phyloP scores from a whole-genome alignment of 2,113 vertebrate genomes.

The Malurus elegans region DNA sequence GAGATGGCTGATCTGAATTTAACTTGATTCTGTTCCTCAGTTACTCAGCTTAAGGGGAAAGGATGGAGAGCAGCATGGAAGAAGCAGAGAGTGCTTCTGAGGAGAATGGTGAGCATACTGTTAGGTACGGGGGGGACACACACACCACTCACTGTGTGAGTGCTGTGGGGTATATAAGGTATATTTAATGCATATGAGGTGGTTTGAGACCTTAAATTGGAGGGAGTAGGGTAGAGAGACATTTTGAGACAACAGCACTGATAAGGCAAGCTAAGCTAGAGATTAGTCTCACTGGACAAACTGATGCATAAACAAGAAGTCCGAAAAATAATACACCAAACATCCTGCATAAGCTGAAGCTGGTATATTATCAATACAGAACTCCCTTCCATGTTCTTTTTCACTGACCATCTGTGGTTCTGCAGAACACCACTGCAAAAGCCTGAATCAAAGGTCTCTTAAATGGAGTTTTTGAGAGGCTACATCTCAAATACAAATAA shows the following conservation, averaged over 20 bases:
- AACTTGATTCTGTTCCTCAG: neutral
- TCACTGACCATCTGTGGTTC: neutral
- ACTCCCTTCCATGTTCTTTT: neutral
- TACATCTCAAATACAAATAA: neutral
- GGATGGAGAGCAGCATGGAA: neutral
- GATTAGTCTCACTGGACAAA: neutral
- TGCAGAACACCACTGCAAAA: neutral
- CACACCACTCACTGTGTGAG: neutral
- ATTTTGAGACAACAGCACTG: neutral
- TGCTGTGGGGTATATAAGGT: neutral
- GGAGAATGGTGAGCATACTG: neutral
- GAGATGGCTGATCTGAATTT: neutral
- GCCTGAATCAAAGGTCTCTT: neutral
- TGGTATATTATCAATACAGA: accelerated
- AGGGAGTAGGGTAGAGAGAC: neutral
- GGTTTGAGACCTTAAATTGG: neutral
- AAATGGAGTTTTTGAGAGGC: neutral
- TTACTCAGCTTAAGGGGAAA: neutral
- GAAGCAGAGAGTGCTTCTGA: neutral
- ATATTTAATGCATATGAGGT: neutral
- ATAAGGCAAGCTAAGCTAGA: neutral
- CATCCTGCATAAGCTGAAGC: neutral
- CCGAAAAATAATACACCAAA: neutral
- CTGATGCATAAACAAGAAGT: neutral
- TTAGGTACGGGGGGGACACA: neutral